phyloP scores from a whole-genome alignment of 2,113 vertebrate species.

The Podocnemis expansa region DNA sequence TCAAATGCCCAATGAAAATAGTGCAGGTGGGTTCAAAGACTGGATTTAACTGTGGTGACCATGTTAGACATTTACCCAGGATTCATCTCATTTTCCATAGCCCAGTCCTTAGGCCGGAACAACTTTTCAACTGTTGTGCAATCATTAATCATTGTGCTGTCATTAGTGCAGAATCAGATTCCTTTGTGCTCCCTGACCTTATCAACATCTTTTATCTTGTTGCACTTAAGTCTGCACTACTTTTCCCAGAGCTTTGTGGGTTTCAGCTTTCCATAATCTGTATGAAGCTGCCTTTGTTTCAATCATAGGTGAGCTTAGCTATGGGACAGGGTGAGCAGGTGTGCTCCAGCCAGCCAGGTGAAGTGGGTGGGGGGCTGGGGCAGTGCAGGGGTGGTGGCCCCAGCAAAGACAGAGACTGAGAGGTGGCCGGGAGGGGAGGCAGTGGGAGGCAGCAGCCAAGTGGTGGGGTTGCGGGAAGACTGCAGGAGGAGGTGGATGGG shows the following conservation, averaged over 20 bases:
- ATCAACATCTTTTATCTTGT: not conserved
- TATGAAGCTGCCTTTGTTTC: not conserved
- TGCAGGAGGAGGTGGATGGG: too few species aligned
- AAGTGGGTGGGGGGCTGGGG: too few species aligned
- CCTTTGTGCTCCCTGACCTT: not conserved
- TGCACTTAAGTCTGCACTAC: not conserved
- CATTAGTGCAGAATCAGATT: accelerated
- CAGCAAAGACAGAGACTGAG: too few species aligned
- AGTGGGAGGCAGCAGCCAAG: too few species aligned
- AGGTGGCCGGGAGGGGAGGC: too few species aligned
- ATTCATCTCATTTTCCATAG: not conserved
- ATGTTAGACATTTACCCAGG: not conserved
- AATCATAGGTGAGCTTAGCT: too few species aligned
- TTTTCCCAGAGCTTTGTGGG: not conserved
- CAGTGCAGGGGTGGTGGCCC: too few species aligned
- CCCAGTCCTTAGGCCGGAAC: not conserved
- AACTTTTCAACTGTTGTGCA: not conserved
- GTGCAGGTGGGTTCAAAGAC: not conserved
- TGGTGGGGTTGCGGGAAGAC: too few species aligned
- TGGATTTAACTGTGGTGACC: not conserved
- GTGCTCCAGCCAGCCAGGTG: too few species aligned
- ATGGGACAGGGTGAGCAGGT: too few species aligned
- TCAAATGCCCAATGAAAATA: not conserved
- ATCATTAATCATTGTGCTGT: not conserved
- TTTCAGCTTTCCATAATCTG: not conserved